Evolutionary conservation across 2,888 invertebrate species (phyloP).

Genomic region (Idaea dimidiata): DNA sequence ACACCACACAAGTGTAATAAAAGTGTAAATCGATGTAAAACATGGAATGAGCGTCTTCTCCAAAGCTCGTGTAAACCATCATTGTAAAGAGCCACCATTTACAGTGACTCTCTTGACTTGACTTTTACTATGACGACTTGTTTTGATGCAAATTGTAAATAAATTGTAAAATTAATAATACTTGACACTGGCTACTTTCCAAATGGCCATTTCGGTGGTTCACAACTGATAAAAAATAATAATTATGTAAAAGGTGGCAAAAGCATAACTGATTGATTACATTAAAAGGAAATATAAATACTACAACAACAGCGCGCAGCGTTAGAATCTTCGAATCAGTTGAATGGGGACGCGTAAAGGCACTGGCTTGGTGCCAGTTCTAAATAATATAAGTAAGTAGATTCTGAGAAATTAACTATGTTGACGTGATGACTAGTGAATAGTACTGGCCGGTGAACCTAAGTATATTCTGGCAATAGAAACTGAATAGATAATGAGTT

Average conservation of each 20-base stretch:
- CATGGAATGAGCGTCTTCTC: too few species aligned
- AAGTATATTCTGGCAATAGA: not conserved
- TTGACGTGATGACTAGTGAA: not conserved
- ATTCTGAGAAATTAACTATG: not conserved
- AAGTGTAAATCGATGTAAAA: too few species aligned
- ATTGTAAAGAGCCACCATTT: too few species aligned
- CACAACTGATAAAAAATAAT: too few species aligned
- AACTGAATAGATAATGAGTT: not conserved
- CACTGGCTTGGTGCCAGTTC: slow-evolving; percentile 7
- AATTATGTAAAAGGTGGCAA: not conserved
- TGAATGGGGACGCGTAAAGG: not conserved
- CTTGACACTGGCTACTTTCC: too few species aligned
- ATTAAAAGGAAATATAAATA: not conserved
- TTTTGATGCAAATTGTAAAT: too few species aligned
- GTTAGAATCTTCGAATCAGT: not conserved
- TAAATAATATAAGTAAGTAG: slow-evolving; percentile 1
- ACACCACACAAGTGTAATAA: too few species aligned
- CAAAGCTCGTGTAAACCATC: too few species aligned
- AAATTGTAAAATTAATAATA: too few species aligned
- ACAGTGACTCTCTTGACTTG: too few species aligned
- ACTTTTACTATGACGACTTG: too few species aligned
- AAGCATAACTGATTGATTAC: not conserved
- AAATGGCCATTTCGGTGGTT: too few species aligned
- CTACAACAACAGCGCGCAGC: not conserved
- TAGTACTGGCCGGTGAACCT: not conserved